phyloP scores from a whole-genome alignment of 2,113 vertebrate genomes.

The Haemorhous mexicanus region DNA sequence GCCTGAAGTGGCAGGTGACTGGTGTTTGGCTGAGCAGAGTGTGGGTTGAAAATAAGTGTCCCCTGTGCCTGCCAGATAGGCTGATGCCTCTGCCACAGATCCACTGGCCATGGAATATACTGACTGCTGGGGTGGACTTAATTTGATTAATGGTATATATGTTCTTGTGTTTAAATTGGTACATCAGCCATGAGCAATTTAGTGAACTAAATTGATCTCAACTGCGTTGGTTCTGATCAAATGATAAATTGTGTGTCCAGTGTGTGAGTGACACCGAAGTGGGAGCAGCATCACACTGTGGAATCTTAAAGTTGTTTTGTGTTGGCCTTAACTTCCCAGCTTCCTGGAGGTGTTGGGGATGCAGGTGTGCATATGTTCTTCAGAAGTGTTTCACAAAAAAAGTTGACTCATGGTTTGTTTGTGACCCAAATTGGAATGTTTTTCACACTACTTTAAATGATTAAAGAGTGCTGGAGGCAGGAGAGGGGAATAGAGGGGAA shows the following conservation, averaged over 20 bases:
- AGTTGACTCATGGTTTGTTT: not conserved
- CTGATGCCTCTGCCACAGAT: not conserved
- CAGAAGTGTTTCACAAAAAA: not conserved
- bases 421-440: not conserved
- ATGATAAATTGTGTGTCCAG: not conserved
- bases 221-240: not conserved
- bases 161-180: not conserved
- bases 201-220: not conserved
- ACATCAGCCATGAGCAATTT: not conserved
- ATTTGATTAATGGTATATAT: not conserved
- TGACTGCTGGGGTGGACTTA: not conserved
- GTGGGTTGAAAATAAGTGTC: not conserved
- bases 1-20: not conserved
- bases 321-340: not conserved
- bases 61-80: not conserved
- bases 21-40: not conserved
- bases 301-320: not conserved
- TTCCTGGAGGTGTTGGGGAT: not conserved
- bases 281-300: accelerated
- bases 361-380: not conserved
- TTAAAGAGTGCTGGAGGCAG: not conserved
- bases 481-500: not conserved
- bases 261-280: accelerated
- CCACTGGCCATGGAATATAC: too few species aligned
- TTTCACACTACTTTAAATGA: not conserved